Conservation (phyloP, 2,888 invertebrate species). For the Cryptocheilus praepositus region DNA sequence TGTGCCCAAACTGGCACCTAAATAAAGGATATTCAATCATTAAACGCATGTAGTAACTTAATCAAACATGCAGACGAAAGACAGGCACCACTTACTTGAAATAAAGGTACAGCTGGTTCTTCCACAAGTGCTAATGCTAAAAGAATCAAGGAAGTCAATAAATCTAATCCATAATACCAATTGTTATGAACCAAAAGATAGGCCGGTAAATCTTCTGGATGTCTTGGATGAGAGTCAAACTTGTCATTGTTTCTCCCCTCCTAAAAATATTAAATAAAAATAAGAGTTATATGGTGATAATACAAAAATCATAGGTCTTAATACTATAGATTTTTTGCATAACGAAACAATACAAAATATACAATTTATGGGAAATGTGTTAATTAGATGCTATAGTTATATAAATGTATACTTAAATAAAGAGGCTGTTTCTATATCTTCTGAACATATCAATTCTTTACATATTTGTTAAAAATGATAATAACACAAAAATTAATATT, state of each 20-base stretch:
- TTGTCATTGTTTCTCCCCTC: constrained; percentile 95
- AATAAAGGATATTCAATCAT: constrained; percentile 9
- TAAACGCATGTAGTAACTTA: neutral
- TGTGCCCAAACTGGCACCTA: constrained; percentile 87
- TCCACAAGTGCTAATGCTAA: constrained; percentile 87
- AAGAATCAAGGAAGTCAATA: constrained; percentile 85
- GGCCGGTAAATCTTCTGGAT: constrained; percentile 88
- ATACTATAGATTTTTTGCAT: neutral
- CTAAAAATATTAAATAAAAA: constrained; percentile 73
- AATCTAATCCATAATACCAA: constrained; percentile 90
- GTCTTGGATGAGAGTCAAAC: constrained; percentile 90
- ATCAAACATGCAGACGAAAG: neutral
- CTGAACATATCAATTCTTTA: too few relatives aligned
- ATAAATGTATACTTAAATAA: too few relatives aligned
- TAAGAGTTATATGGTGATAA: neutral
- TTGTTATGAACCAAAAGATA: constrained; percentile 91
- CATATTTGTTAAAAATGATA: too few relatives aligned
- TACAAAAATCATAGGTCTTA: constrained; percentile 8
- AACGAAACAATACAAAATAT: too few relatives aligned
- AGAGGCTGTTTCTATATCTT: too few relatives aligned
- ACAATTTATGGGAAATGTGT: too few relatives aligned
- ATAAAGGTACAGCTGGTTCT: constrained; percentile 85
- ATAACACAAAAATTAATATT: too few relatives aligned
- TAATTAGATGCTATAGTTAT: too few relatives aligned
- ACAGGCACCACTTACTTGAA: constrained; percentile 76